Evolutionary conservation across 2,888 invertebrate genomes (phyloP), one percentile per base, ranked within the genome.

Genomic region (Lycocerus yunnanus): DNA sequence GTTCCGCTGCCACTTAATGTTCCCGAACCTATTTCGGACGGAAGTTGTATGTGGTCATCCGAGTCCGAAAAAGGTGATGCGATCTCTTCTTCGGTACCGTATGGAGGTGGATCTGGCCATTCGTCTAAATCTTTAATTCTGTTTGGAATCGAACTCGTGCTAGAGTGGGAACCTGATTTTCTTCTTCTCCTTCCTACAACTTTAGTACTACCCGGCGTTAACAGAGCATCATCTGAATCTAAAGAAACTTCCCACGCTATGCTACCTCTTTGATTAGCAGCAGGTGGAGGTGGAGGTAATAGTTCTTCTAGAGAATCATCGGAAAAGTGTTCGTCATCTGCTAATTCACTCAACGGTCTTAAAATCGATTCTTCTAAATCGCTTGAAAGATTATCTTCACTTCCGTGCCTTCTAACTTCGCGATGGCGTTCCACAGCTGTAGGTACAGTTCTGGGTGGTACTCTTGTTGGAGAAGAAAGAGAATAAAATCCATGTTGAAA

Each of bases 221-320:
- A 90, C 61, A 93, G 88, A 73, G 92, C 91, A 85, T 92, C 92
- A 85, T 92, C 92, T 84, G 93, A 92, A 72, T 90, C 90, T 82
- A 95, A 89, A 77, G 95, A 93, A 78, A 95, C 95, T 89, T 95
- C 95, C 95, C 95, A 95, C 78, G 95, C 95, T 81, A 95, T 94
- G 84, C 95, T 94, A 84, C 93, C 92, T 82, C 94, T 90, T 88
- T 94, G 94, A 84, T 91, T 91, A 81, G 90, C 75, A 27, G 85
- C 81, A 67, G 85, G 83, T 14, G 90, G 89, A 14, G 90, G 92
- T 63, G 92, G 93, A 59, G 92, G 93, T 80, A 93, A 89, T 82
- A 91, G 89, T 84, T 94, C 94, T 86, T 95, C 95, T 78, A 95
- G 87, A 15, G 95, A 95, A 87, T 95, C 95, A 85, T 95, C 95